These are phyloP conservation scores for Euleptes europaea DNA, from an alignment of 2,113 vertebrate species.

Conservation along the genomic window DNA sequence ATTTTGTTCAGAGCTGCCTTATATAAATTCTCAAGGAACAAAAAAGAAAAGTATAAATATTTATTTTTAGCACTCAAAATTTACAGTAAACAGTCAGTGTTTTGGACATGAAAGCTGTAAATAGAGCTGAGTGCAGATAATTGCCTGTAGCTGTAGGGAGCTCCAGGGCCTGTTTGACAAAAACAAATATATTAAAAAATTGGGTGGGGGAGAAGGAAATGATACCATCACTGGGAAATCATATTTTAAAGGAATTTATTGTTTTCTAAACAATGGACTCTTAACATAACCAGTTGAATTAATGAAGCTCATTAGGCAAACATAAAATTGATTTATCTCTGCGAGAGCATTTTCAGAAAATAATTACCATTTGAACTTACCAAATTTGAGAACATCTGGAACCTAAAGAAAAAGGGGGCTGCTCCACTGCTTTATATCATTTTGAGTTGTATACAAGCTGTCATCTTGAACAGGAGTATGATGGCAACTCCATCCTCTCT, in stretches of 20 bases:
- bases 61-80: constrained; percentile 3
- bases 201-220: not conserved
- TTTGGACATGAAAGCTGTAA: constrained; percentile 1
- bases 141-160: not conserved
- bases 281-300: not conserved
- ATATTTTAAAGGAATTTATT: not conserved
- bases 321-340: constrained; percentile 2
- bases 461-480: not conserved
- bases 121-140: not conserved
- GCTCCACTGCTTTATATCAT: not conserved
- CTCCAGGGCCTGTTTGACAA: not conserved
- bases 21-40: not conserved
- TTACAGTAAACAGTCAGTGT: constrained; percentile 8
- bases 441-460: not conserved
- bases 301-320: not conserved
- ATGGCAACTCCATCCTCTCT: not conserved
- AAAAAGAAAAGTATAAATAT: not conserved
- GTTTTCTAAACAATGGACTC: not conserved
- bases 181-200: not conserved
- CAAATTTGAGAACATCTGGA: not conserved
- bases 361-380: not conserved
- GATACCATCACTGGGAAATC: not conserved
- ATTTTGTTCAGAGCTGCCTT: not conserved
- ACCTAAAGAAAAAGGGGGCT: not conserved
- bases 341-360: not conserved